Evolutionary conservation across 2,797 vertebrate species (phyloP), one percentile per base, ranked within the genome.

Genomic region (Natrix natrix): DNA sequence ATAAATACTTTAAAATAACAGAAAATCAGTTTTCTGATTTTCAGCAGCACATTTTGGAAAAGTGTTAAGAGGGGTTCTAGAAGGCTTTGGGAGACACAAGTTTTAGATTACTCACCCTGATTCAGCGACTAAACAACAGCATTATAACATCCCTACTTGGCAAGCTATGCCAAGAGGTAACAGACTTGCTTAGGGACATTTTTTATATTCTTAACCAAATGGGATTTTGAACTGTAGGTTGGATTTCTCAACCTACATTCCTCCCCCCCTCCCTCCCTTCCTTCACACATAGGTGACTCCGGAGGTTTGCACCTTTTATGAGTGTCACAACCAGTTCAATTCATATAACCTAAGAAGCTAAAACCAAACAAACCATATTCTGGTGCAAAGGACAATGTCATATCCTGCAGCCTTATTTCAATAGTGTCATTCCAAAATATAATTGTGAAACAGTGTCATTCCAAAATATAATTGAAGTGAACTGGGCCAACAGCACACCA

Each of bases 401-500:
- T 83, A 83, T 24, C 24, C 43, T 48, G 20, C 74, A 83, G 74
- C 43, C 74, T 48, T 22, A 43, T 22, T 22, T 78, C 37, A 22
- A 78, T 43, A 7, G 43, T 78, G 74, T 37, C 32, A 37, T 37
- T 37, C 32, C 32, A 37, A 37, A 37, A 37, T 37, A 37, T 37
- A 37, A 37, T 43, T 7, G 43, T 78, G 74, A 43, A 78, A 78
- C 43, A 22, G 3, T 78, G 74, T 10, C 8, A 43, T 48, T 48
- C 37, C 10, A 48, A 83, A 83, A 24, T 95, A 96, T 95, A 91
- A 95, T 94, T 95, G 95, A 90, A 92, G 8, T 12, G 4, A 93
- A 96, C 95, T 59, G 95, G 94, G 94, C 94, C 91, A 20, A 87
- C 83, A 95, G 93, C 88, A 24, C 60, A 90, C 92, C 74, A 94